phyloP scores from a whole-genome alignment of 2,797 vertebrate species.

The Platalea minor region DNA sequence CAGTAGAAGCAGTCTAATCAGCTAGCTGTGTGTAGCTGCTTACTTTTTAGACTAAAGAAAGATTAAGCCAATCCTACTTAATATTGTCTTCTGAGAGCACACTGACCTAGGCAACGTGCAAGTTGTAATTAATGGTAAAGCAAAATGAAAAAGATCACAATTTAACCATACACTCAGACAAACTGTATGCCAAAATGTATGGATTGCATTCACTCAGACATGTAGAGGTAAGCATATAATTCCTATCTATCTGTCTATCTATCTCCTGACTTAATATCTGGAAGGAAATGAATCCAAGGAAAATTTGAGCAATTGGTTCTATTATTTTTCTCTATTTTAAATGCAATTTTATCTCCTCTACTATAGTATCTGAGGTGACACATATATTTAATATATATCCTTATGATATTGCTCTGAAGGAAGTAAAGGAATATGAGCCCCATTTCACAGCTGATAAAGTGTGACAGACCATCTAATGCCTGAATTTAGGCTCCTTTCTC shows the following conservation, averaged over 20 bases:
- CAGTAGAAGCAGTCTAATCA: neutral
- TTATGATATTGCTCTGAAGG: neutral
- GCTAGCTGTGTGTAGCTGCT: neutral
- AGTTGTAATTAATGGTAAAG: neutral
- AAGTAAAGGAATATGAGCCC: neutral
- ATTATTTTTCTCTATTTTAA: neutral
- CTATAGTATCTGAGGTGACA: neutral
- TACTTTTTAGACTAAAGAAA: neutral
- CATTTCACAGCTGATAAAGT: neutral
- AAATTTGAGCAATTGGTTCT: neutral
- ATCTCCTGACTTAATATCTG: neutral
- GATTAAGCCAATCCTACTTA: neutral
- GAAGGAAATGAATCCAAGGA: neutral
- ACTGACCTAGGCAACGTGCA: neutral
- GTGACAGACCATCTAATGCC: neutral
- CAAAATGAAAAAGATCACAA: neutral
- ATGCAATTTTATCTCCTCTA: neutral
- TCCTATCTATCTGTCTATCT: neutral
- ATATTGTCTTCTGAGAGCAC: neutral
- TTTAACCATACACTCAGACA: neutral
- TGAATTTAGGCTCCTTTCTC: neutral
- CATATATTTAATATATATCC: neutral
- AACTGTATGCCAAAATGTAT: neutral
- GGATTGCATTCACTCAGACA: neutral
- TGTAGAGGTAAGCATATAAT: neutral